A percentile compares a stretch with the other conserved stretches of the same genome.
Conservation (phyloP, 2,797 vertebrate genomes). For the Urocyon cinereoargenteus region DNA sequence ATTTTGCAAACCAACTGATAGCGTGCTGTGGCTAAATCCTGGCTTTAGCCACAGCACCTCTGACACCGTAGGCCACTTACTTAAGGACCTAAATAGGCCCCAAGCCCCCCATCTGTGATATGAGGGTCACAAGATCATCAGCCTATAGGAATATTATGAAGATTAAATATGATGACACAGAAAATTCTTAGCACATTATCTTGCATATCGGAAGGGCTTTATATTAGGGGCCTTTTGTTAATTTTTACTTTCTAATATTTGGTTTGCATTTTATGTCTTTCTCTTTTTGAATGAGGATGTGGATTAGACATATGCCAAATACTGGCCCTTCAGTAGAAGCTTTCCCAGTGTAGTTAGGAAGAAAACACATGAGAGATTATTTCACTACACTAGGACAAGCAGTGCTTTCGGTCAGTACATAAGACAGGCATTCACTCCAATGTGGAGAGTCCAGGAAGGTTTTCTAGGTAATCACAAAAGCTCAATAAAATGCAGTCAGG, state of each 20-base stretch:
- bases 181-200: not conserved
- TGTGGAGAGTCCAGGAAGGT: not conserved
- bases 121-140: not conserved
- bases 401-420: not conserved
- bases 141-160: not conserved
- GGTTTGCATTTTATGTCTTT: constrained; percentile 9
- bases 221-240: not conserved
- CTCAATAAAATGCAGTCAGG: not conserved
- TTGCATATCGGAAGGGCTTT: not conserved
- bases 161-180: not conserved
- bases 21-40: not conserved
- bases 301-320: not conserved
- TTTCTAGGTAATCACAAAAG: not conserved
- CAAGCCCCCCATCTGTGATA: not conserved
- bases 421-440: not conserved
- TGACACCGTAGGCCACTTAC: not conserved
- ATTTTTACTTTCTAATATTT: constrained; percentile 35
- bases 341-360: not conserved
- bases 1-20: not conserved
- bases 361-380: not conserved
- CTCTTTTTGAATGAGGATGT: not conserved
- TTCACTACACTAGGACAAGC: not conserved
- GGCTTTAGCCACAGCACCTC: not conserved
- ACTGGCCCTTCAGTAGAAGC: not conserved
- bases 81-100: not conserved